A percentile compares a stretch with the other conserved stretches of the same genome.
phyloP scores from a whole-genome alignment of 2,113 vertebrate genomes.

The Paralichthys olivaceus region DNA sequence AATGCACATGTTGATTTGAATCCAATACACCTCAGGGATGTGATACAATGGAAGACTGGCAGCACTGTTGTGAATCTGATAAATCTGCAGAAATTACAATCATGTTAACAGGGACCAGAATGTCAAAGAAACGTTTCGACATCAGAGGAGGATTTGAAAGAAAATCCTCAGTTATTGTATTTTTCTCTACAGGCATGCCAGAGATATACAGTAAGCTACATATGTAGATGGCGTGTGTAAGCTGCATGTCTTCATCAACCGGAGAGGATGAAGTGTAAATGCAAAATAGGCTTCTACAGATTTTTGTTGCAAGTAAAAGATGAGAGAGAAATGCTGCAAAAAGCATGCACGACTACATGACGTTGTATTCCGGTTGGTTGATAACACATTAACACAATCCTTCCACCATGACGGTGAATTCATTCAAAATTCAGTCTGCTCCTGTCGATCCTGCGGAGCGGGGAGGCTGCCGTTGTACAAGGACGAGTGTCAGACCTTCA shows the following conservation, averaged over 20 bases:
- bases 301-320: neutral
- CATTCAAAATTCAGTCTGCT: conserved; percentile 26
- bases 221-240: neutral
- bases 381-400: neutral
- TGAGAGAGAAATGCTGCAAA: neutral
- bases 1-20: neutral
- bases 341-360: conserved; percentile 17
- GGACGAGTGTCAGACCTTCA: conserved; percentile 14
- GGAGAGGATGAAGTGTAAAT: neutral
- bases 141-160: neutral
- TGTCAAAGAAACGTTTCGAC: neutral
- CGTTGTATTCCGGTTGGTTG: conserved; percentile 28
- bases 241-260: neutral
- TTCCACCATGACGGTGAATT: conserved; percentile 17
- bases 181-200: neutral
- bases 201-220: neutral
- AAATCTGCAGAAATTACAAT: neutral
- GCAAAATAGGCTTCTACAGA: neutral
- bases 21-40: neutral
- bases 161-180: neutral
- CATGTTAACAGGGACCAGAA: neutral
- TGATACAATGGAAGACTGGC: neutral
- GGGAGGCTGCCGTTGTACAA: conserved; percentile 25
- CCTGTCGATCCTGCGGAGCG: neutral
- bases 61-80: neutral